Evolutionary conservation across 2,797 vertebrate genomes (phyloP).

Genomic region (Neosilurus mollespiculum): DNA sequence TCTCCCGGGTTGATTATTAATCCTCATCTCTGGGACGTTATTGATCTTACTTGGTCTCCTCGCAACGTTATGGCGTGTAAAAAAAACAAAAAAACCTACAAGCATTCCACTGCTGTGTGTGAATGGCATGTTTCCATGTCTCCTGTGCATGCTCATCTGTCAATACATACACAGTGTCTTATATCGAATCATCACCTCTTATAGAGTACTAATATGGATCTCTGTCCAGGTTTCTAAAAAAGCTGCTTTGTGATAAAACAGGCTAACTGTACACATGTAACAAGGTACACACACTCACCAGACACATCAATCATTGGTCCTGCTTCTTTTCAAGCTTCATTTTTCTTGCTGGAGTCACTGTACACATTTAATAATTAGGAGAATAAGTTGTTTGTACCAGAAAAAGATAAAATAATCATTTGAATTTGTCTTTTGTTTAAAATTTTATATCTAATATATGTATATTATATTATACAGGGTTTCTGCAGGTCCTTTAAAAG

Average conservation of each 20-base stretch:
- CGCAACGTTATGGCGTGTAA: background rate
- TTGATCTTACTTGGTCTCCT: background rate
- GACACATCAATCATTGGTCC: background rate
- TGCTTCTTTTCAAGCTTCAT: background rate
- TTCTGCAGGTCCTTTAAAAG: too few species aligned
- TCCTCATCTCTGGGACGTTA: background rate
- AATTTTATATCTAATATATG: background rate
- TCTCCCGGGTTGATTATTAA: constrained; percentile 4
- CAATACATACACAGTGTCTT: background rate
- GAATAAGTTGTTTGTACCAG: too few species aligned
- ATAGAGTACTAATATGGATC: background rate
- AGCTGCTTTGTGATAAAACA: background rate
- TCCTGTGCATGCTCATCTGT: background rate
- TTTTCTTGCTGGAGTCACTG: background rate
- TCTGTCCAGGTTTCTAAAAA: background rate
- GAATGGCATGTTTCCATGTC: background rate
- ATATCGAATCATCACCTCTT: background rate
- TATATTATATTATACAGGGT: too few species aligned
- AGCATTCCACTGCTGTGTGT: background rate
- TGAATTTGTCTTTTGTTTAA: background rate
- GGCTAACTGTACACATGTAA: background rate
- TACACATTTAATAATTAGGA: background rate
- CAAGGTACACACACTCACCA: background rate
- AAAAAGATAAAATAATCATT: background rate
- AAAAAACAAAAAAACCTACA: too few species aligned